A percentile compares a stretch with the other conserved stretches of the same genome.
Evolutionary conservation across 2,888 invertebrate genomes (phyloP).

Genomic region (Ormia ochracea): DNA sequence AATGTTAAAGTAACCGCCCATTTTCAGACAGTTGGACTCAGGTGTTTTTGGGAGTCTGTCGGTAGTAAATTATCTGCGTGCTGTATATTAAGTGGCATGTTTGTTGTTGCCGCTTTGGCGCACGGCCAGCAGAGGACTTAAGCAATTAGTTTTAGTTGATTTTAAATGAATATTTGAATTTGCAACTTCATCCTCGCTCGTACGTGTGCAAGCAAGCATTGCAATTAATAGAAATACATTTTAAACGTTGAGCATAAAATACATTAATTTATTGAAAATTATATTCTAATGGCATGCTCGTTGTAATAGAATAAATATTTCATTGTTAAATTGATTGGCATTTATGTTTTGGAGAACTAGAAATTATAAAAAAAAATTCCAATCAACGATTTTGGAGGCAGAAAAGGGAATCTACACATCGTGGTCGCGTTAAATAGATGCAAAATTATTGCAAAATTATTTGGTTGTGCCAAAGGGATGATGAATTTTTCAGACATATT

Average conservation of each 20-base stretch:
- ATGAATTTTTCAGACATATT: too few relatives aligned
- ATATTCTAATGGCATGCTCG: constrained; percentile 9
- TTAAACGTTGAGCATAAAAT: constrained; percentile 25
- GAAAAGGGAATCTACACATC: neutral
- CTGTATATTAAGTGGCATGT: neutral
- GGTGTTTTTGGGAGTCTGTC: constrained; percentile 50
- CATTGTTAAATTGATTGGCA: neutral
- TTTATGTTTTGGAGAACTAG: neutral
- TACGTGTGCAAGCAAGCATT: neutral
- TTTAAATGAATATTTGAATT: constrained; percentile 56
- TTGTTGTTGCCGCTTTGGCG: neutral
- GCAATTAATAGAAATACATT: neutral
- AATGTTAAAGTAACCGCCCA: constrained; percentile 50
- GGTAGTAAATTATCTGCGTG: constrained; percentile 2
- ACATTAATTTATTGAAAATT: constrained; percentile 28
- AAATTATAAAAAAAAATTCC: neutral
- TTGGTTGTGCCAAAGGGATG: too few relatives aligned
- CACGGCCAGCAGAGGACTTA: constrained; percentile 43
- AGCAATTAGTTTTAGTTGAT: constrained; percentile 61
- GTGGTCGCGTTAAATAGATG: too few relatives aligned
- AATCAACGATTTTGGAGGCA: neutral
- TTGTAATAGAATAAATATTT: neutral
- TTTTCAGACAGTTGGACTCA: constrained; percentile 42
- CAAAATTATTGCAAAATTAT: too few relatives aligned
- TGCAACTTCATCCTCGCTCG: too few relatives aligned